Evolutionary conservation across 1,140 invertebrate species (phyloP).

Genomic region (Saccostrea cuccullata): DNA sequence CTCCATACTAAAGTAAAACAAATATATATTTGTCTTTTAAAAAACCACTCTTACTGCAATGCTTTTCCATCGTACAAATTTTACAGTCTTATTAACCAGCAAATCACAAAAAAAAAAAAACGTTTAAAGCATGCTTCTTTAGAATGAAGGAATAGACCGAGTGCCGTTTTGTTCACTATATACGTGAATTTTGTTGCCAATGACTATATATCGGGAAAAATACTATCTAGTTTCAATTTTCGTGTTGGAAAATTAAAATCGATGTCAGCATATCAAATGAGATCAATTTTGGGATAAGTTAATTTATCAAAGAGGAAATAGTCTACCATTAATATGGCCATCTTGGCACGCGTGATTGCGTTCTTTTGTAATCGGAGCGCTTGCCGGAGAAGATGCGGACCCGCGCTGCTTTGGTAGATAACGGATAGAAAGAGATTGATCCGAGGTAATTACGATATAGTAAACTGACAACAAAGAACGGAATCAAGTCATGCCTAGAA

Average conservation of each 20-base stretch:
- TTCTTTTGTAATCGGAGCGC: neutral
- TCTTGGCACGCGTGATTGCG: constrained; percentile 18
- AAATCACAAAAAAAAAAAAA: no score
- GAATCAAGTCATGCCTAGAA: constrained; percentile 15
- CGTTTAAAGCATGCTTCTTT: no score
- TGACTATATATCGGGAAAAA: neutral
- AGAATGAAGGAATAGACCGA: no score
- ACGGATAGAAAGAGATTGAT: constrained; percentile 48
- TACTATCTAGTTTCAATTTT: constrained; percentile 25
- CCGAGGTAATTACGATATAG: constrained; percentile 26
- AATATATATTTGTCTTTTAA: no score
- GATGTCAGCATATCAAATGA: constrained; percentile 33
- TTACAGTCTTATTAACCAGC: no score
- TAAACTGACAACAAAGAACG: constrained; percentile 40
- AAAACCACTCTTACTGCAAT: no score
- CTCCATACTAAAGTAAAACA: no score
- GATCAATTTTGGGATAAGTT: constrained; percentile 33
- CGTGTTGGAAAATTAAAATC: constrained; percentile 24
- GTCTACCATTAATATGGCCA: constrained; percentile 14
- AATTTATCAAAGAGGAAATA: constrained; percentile 27
- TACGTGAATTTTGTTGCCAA: no score
- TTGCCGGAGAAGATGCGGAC: neutral
- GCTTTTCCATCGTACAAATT: no score
- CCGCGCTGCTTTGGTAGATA: constrained; percentile 38
- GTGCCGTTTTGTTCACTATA: no score